Evolutionary conservation across 1,140 invertebrate genomes (phyloP).

Genomic region (Tribolium castaneum): DNA sequence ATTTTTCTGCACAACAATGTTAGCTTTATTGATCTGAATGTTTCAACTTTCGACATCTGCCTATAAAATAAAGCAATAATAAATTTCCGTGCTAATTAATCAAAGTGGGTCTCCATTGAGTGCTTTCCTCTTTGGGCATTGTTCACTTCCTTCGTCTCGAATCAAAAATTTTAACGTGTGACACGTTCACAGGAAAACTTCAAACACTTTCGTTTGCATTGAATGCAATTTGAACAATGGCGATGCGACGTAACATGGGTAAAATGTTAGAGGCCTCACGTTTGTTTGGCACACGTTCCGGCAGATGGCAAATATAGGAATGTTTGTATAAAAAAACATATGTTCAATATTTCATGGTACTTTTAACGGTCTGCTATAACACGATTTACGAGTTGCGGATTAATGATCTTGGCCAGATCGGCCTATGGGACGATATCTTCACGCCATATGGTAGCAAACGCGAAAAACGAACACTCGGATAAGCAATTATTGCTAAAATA

Average conservation of each 20-base stretch:
- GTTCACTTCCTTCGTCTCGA: neutral
- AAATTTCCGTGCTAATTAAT: neutral
- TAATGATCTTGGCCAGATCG: neutral
- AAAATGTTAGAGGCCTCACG: constrained; percentile 14
- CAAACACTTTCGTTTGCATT: constrained; percentile 30
- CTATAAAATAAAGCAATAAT: neutral
- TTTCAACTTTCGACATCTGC: neutral
- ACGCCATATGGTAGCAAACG: neutral
- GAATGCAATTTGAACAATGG: constrained; percentile 28
- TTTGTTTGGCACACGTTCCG: constrained; percentile 26
- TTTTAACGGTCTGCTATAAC: constrained; percentile 8
- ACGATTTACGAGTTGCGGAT: constrained; percentile 10
- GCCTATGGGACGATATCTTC: neutral
- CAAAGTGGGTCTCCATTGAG: neutral
- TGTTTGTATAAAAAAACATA: constrained; percentile 1
- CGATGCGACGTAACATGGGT: constrained; percentile 23
- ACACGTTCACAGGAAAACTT: neutral
- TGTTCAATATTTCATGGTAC: constrained; percentile 12
- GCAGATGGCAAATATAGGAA: constrained; percentile 23
- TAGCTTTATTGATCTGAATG: too few species aligned
- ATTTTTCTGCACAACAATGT: too few species aligned
- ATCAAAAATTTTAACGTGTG: constrained; percentile 2
- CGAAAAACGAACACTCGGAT: neutral
- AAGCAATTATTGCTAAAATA: neutral
- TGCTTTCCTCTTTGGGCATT: constrained; percentile 8